A percentile compares a stretch with the other conserved stretches of the same genome.
Evolutionary conservation across 2,113 vertebrate species (phyloP).

Genomic region (Emydura subglobosa): DNA sequence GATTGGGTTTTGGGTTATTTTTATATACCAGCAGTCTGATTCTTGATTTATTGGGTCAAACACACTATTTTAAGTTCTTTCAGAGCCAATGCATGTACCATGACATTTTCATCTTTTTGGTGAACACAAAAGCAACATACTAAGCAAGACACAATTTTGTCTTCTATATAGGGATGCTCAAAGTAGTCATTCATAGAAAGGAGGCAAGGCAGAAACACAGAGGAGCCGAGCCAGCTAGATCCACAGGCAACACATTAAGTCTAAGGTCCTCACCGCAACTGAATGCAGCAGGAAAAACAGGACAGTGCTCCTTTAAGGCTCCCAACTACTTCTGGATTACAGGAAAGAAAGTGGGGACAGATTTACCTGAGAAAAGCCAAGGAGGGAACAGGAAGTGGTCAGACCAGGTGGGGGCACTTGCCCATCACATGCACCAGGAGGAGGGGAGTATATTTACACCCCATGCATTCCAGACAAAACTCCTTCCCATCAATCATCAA

Average conservation of each 20-base stretch:
- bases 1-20: background rate
- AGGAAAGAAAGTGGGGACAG: background rate
- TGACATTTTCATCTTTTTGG: background rate
- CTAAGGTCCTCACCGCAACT: background rate
- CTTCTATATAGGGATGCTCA: background rate
- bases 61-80: constrained; percentile 17
- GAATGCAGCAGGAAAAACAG: background rate
- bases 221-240: background rate
- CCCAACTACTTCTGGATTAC: background rate
- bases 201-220: background rate
- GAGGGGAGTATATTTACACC: background rate
- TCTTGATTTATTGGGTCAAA: background rate
- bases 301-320: background rate
- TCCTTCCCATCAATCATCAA: background rate
- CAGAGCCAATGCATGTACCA: background rate
- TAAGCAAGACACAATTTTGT: background rate
- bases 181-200: background rate
- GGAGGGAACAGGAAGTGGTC: background rate
- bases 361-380: background rate
- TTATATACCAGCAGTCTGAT: background rate
- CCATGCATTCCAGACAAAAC: background rate
- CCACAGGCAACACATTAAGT: background rate
- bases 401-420: background rate
- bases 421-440: background rate
- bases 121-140: constrained; percentile 8